Base-by-base conservation (phyloP, 2,113 vertebrate genomes). In the Ageneiosus marmoratus region DNA sequence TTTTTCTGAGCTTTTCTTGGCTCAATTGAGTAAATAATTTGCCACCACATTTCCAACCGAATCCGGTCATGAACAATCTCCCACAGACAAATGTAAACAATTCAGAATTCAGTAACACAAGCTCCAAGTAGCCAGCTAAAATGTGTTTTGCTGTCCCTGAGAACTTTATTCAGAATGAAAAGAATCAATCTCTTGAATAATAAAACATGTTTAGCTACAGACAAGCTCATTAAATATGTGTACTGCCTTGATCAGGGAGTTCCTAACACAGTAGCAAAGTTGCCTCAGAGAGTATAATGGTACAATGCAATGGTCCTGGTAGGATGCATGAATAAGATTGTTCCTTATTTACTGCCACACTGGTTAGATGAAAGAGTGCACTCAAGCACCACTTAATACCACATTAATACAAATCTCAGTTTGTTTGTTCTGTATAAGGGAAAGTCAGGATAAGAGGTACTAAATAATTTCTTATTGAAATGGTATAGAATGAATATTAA, bases 71-170 rank as follows among this genome's bases (percentile, higher is more conserved):
- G 44, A 77, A 65, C 53, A 44, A 50, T 70, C 74, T 83, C 80
- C n/a, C 81, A 81, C 80, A 87, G 82, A 89, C 81, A 88, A 91
- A 89, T 78, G 76, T 78, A 78, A 78, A 78, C 76, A 44, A 78
- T 78, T 78, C 53, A 60, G 55, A 60, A 60, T 78, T 78, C 76
- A 78, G 76, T 78, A 78, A 78, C 55, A 41, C 55, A 60, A 44
- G 32, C 55, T 78, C 32, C 34, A 41, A 60, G 76, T 77, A 77
- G 12, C 22, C 75, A 77, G 75, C 48, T 77, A 58, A 55, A 44
- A 44, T 78, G 91, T 89, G 89, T 90, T 91, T 90, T 88, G 87
- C 91, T 86, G 88, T 94, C 94, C 94, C 94, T 94, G 94, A 94
- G 94, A 94, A 93, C 90, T 86, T 85, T 92, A 90, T 93, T 92